Evolutionary conservation across 2,113 vertebrate species (phyloP), one percentile per base, ranked within the genome.

Genomic region (Odontophorus gujanensis): DNA sequence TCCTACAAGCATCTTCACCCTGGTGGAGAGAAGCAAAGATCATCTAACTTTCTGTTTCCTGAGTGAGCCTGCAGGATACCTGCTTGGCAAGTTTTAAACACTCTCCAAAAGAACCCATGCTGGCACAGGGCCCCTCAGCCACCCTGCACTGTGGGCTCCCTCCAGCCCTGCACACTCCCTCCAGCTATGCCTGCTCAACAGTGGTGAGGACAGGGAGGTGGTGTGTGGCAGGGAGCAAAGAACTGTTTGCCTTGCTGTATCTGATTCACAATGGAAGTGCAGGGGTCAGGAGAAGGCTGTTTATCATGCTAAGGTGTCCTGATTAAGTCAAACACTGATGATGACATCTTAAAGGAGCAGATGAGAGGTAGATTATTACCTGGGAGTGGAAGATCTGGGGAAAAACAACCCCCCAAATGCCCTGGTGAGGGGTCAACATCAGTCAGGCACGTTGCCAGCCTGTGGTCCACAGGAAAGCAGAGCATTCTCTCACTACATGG

Each of bases 241-340:
- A 57, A 43, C 59, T 59, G 3, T 74, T 90, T 81, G 59, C 57
- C 81, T 40, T 66, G 12, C 78, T 25, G 1, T 32, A 45, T 25
- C 30, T 50, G 34, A 67, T 47, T 26, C 13, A 0, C 73, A 42
- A 66, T 28, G 68, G 65, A 90, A 88, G 72, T 3, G 0, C 80
- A 45, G 34, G 81, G 89, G 89, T 95, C 89, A 80, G 82, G 72
- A 67, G 45, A 48, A 91, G 59, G 87, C 71, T 85, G 72, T 26
- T 91, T 47, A 47, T 77, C 59, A n/a, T 12, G 81, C 55, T 57
- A 50, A 73, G 59, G 43, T 81, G 68, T 50, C 93, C 82, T 48
- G 43, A 85, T 91, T 81, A 66, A 94, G 69, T 79, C 77, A 90
- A 89, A 77, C 24, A 36, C 30, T 20, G 73, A 26, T 7, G 42